These are phyloP conservation scores for Pitta sordida DNA, from an alignment of 2,113 vertebrate genomes.

Conservation along the genomic window DNA sequence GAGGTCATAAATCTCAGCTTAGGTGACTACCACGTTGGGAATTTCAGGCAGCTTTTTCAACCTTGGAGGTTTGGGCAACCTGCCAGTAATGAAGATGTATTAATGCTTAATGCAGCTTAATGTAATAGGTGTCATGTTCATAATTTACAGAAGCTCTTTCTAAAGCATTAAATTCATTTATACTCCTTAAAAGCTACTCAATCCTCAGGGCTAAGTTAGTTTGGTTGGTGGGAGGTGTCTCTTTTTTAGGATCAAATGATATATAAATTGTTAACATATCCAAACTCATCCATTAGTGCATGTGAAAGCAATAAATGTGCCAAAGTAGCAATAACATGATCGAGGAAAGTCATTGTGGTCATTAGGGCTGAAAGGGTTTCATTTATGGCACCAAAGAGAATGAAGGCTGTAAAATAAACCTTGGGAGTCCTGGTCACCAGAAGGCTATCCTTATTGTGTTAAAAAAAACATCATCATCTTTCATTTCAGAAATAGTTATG, in stretches of 20 bases:
- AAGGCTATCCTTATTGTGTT: not conserved
- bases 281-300: conserved; percentile 97
- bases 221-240: conserved; percentile 73
- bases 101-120: conserved; percentile 99
- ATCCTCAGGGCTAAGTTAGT: conserved; percentile 91
- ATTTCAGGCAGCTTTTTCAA: conserved; percentile 90
- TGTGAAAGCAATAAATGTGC: conserved; percentile 92
- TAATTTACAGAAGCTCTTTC: conserved; percentile 99
- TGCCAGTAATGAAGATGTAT: conserved; percentile 99
- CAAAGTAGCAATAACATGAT: conserved; percentile 82
- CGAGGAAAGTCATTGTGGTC: conserved; percentile 80
- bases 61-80: conserved; percentile 94
- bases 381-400: conserved; percentile 75
- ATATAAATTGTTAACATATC: conserved; percentile 99
- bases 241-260: conserved; percentile 93
- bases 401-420: conserved; percentile 70
- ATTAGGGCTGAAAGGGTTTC: conserved; percentile 83
- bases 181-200: conserved; percentile 99
- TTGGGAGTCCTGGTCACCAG: conserved; percentile 31
- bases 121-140: conserved; percentile 99
- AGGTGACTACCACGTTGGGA: conserved; percentile 71
- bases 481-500: not conserved
- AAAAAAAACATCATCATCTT: conserved; percentile 39
- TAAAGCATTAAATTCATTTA: conserved; percentile 99
- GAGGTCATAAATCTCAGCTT: conserved; percentile 57